Evolutionary conservation across 2,888 invertebrate species (phyloP), one percentile per base, ranked within the genome.

Genomic region (Geotrupes spiniger): DNA sequence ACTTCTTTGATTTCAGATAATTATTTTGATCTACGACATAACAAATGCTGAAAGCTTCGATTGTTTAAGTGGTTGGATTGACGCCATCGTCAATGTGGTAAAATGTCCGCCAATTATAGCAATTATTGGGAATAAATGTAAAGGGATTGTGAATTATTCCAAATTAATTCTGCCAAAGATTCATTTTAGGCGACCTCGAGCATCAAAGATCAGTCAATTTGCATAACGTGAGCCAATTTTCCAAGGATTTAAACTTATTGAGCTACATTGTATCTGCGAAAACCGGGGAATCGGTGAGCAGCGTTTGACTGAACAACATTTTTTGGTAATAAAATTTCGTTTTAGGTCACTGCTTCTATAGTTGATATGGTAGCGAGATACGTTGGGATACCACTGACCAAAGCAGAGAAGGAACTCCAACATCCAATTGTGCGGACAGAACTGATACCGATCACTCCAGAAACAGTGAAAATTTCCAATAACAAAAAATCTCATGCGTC

Each of bases 11-110:
- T 29, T n/a, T 58, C 70, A 87, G 90, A 81, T 88, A 42, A 79
- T 91, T 42, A 69, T 92, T 42, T 75, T 92, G 54, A 87, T 91
- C 0, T 92, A 91, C 68, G 92, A 93, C 67, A 82, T 93, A 43
- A 90, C 91, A 21, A 89, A 87, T 67, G 76, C 81, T 38, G 77
- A 82, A 58, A 91, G 89, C 68, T 92, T 93, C 70, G 89, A 89
- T 46, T 83, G 82, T 62, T 73, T 92, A 11, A 75, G 77, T 28
- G 77, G 80, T 42, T 94, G 93, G 93, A 75, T 89, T 53, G 70
- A 74, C 1, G 74, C 74, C 49, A 76, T 83, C 1, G 75, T 76
- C 41, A 69, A 72, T 9, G 70, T 78, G 52, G 58, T 73, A 0
- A 76, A 76, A 43, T 76, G 76, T 58, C 82, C 83, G 0, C 59